These are phyloP conservation scores for Clupea harengus DNA, from an alignment of 2,113 vertebrate species.

Conservation along the genomic window DNA sequence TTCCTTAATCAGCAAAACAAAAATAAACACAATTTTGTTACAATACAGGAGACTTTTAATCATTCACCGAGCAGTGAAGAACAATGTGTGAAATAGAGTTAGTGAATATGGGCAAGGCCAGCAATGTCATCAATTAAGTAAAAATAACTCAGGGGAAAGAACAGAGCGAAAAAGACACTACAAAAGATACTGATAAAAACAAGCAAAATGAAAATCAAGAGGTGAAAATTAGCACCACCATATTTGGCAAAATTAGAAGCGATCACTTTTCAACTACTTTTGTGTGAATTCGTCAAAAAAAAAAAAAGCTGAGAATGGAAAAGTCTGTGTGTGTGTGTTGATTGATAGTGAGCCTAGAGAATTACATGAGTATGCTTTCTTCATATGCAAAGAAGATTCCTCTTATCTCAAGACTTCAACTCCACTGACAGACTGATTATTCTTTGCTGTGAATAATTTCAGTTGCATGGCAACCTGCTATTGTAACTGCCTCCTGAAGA, in stretches of 20 bases:
- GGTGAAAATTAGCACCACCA: background rate
- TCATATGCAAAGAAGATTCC: constrained; percentile 60
- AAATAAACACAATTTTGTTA: background rate
- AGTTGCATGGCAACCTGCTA: constrained; percentile 72
- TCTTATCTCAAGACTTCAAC: constrained; percentile 57
- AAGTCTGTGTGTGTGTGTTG: constrained; percentile 25
- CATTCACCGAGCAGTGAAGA: background rate
- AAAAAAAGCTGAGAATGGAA: background rate
- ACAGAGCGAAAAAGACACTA: background rate
- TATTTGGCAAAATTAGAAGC: background rate
- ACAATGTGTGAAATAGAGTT: background rate
- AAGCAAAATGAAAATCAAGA: background rate
- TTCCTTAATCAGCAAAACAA: background rate
- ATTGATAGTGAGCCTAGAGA: constrained; percentile 39
- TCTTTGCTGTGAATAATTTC: constrained; percentile 59
- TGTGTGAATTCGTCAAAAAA: background rate
- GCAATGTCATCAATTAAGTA: background rate
- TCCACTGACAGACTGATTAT: constrained; percentile 58
- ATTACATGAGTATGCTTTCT: constrained; percentile 44
- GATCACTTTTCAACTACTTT: background rate
- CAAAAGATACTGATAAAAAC: background rate
- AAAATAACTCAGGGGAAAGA: background rate
- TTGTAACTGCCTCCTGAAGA: constrained; percentile 60
- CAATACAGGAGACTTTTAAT: background rate
- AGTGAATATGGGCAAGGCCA: background rate